Percentiles rank a stretch among this genome's conserved stretches.
Conservation (phyloP, 2,888 invertebrate genomes). For the Herminia tarsipennalis region DNA sequence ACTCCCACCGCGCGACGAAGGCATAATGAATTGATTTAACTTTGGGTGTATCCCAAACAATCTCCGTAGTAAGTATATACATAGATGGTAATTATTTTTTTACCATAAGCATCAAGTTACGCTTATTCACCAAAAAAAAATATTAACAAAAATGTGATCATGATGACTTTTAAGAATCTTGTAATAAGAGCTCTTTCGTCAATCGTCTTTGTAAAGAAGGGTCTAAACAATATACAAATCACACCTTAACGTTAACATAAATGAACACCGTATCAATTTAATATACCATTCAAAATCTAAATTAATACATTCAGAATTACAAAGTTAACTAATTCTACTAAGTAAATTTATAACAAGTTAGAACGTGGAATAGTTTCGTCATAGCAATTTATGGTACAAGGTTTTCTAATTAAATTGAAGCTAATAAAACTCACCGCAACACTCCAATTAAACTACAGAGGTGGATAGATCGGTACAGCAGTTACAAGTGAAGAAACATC, state of each 20-base stretch:
- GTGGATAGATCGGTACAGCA: conserved; percentile 13
- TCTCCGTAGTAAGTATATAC: too few relatives aligned
- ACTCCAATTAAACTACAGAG: conserved; percentile 13
- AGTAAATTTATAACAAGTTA: conserved; percentile 1
- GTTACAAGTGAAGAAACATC: conserved; percentile 4
- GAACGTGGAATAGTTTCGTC: background rate
- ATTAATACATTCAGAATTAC: background rate
- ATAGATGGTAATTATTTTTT: too few relatives aligned
- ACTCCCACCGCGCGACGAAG: too few relatives aligned
- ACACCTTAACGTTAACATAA: background rate
- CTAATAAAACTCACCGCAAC: conserved; percentile 12
- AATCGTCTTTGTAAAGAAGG: too few relatives aligned
- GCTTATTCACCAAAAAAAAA: too few relatives aligned
- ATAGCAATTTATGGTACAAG: conserved; percentile 5
- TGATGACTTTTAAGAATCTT: too few relatives aligned
- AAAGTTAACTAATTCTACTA: background rate
- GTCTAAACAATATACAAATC: too few relatives aligned
- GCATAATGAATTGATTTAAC: too few relatives aligned
- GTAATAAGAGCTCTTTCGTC: too few relatives aligned
- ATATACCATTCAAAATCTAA: background rate
- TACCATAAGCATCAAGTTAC: too few relatives aligned
- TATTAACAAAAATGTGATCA: too few relatives aligned
- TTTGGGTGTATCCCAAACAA: too few relatives aligned
- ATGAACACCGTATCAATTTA: background rate
- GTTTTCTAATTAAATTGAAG: conserved; percentile 12